Percentiles rank a stretch among this genome's conserved stretches.
Conservation (phyloP, 2,113 vertebrate genomes). For the Oxygymnocypris stewartii region DNA sequence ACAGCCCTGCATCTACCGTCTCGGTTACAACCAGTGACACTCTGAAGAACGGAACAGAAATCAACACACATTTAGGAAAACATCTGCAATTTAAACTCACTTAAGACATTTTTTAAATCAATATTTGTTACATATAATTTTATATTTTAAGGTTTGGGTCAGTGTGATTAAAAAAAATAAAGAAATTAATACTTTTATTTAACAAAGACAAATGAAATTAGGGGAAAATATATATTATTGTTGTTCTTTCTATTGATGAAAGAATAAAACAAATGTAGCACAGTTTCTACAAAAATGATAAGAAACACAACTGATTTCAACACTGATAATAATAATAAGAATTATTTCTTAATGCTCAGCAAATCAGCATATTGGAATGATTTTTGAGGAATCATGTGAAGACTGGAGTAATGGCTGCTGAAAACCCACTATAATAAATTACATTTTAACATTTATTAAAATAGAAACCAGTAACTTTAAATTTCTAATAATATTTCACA, state of each 20-base stretch:
- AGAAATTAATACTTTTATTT: background rate
- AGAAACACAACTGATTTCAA: background rate
- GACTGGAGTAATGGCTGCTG: background rate
- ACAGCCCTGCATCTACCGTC: slow-evolving; percentile 96
- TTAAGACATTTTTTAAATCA: background rate
- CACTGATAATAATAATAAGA: background rate
- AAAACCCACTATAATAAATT: background rate
- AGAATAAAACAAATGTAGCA: background rate
- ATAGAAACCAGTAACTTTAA: background rate
- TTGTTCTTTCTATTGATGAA: background rate
- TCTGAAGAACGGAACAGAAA: slow-evolving; percentile 64
- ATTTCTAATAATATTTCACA: background rate
- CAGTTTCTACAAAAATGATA: background rate
- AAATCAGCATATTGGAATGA: background rate
- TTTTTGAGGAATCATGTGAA: background rate
- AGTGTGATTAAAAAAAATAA: background rate
- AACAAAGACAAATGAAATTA: background rate
- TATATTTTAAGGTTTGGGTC: background rate
- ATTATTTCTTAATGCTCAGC: background rate
- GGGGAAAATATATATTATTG: background rate
- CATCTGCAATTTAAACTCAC: background rate
- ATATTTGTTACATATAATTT: background rate
- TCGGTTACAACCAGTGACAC: slow-evolving; percentile 97
- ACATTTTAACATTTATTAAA: background rate
- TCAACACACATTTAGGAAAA: background rate